Evolutionary conservation across 2,888 invertebrate species (phyloP), one percentile per base, ranked within the genome.

Genomic region (Patella depressa): DNA sequence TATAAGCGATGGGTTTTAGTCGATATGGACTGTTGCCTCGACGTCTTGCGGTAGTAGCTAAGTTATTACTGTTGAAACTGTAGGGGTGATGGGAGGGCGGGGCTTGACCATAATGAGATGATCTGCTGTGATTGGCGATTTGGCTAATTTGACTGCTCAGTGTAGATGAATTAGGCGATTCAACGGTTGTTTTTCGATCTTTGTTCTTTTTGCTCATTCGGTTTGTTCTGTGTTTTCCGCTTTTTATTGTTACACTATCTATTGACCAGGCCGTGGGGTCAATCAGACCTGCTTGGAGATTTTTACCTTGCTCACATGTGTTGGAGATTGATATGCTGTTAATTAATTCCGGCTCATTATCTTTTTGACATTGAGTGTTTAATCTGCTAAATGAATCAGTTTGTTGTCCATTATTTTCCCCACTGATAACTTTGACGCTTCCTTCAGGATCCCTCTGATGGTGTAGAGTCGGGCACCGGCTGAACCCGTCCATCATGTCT

Each of bases 161-260:
- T 11, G 65, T 14, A 14, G 14, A 11, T 24, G 24, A 65, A 65
- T 65, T 14, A 11, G 24, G 65, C 14, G 24, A 24, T 65, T 65
- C 24, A 19, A 65, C 24, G 65, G 19, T 24, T 24, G 19, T 65
- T 65, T 24, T 65, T 24, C 14, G 19, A 24, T 65, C 65, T 65
- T 65, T 65, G 65, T 65, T 65, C 65, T 12, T 24, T 65, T 24
- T 24, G 4, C 65, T 7, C 19, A 65, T 24, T 19, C 65, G 19
- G 65, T 65, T 65, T 65, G 65, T 65, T 65, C 65, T 19, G 24
- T 65, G 65, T 65, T 65, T 65, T 19, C 65, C 65, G 24, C 65
- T 65, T 65, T 65, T 65, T 24, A 65, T 24, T 24, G 65, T 65
- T 24, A 65, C 65, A 0, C 19, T 65, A 12, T 65, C 65, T 24